Evolutionary conservation across 1,140 invertebrate species (phyloP).

Genomic region (Drosophila virilis): DNA sequence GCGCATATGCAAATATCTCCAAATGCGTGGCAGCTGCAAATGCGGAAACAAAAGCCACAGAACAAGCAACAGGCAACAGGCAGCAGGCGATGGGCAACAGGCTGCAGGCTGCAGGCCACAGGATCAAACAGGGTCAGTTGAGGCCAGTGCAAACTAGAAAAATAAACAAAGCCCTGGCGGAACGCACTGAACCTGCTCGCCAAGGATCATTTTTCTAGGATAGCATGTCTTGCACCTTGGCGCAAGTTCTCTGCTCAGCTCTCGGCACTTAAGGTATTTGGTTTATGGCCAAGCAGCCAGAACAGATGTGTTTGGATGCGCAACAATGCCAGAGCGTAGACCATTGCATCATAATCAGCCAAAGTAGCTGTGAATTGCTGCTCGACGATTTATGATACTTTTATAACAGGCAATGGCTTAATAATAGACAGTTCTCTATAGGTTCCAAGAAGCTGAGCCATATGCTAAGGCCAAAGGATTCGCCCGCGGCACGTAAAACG

Average conservation of each 20-base stretch:
- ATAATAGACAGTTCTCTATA: slow-evolving; percentile 33
- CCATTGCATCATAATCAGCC: slow-evolving; percentile 60
- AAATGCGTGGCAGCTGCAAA: slow-evolving; percentile 63
- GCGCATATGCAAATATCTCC: slow-evolving; percentile 71
- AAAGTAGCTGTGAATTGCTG: slow-evolving; percentile 58
- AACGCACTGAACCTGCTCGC: slow-evolving; percentile 67
- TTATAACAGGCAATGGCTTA: slow-evolving; percentile 35
- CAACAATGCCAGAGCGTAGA: neutral
- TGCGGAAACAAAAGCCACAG: slow-evolving; percentile 51
- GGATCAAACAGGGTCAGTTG: slow-evolving; percentile 35
- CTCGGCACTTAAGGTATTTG: slow-evolving; percentile 54
- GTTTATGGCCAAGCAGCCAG: slow-evolving; percentile 55
- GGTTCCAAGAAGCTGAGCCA: slow-evolving; percentile 25
- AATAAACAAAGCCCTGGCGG: slow-evolving; percentile 30
- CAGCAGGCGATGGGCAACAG: neutral
- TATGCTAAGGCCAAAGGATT: slow-evolving; percentile 61
- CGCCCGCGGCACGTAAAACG: slow-evolving; percentile 47
- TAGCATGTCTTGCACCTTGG: slow-evolving; percentile 26
- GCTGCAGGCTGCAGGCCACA: slow-evolving; percentile 44
- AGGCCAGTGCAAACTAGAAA: slow-evolving; percentile 36
- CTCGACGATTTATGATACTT: slow-evolving; percentile 54
- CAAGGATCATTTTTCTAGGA: slow-evolving; percentile 21
- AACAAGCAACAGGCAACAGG: slow-evolving; percentile 65
- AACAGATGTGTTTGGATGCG: slow-evolving; percentile 58
- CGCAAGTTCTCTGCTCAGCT: neutral